phyloP scores from a whole-genome alignment of 2,888 invertebrate genomes.

The Sipha maydis region DNA sequence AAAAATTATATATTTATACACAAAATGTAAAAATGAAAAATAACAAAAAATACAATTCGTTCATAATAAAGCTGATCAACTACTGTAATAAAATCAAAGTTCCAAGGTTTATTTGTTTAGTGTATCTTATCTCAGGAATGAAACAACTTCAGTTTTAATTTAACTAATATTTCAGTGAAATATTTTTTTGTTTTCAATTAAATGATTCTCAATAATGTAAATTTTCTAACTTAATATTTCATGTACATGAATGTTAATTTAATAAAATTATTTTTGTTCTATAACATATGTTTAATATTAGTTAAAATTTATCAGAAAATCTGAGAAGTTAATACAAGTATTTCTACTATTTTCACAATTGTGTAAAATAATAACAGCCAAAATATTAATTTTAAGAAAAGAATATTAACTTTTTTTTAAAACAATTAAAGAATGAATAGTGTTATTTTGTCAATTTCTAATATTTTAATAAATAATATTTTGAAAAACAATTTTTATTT shows the following conservation, averaged over 20 bases:
- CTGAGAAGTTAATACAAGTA: neutral
- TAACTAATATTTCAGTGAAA: neutral
- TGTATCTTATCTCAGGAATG: slow-evolving; percentile 40
- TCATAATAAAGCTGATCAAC: neutral
- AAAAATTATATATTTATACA: slow-evolving; percentile 39
- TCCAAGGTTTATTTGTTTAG: slow-evolving; percentile 25
- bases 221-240: neutral
- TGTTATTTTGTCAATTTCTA: neutral
- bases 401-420: neutral
- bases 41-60: slow-evolving; percentile 9
- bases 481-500: neutral
- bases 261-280: neutral
- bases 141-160: neutral
- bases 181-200: neutral
- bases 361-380: neutral
- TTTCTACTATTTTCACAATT: neutral
- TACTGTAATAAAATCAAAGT: slow-evolving; percentile 10
- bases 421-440: neutral
- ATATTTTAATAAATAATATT: neutral
- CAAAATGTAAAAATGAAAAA: neutral
- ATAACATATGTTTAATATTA: neutral
- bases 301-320: neutral
- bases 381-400: neutral
- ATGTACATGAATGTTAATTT: neutral
- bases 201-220: neutral